Base-by-base conservation (phyloP, 2,113 vertebrate species). In the Amazona vittata region DNA sequence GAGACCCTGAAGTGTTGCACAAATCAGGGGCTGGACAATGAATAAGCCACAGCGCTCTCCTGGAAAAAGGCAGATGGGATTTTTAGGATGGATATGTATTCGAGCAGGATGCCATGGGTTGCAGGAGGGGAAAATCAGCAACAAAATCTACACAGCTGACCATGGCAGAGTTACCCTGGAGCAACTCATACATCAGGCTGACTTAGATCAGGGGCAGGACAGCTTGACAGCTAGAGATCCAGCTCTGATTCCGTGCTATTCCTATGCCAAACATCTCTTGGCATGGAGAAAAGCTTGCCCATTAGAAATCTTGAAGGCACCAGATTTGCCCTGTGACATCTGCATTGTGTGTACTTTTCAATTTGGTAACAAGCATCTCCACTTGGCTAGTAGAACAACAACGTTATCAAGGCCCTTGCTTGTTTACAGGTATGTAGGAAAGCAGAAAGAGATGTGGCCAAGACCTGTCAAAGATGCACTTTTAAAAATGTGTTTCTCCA, bases 391-490 rank as follows among this genome's bases (percentile, higher is more conserved):
- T 15, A 82, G 74, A 91, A 84, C 83, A 84, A 71, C 70, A 55
- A 31, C 37, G 77, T 47, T 76, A 91, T 79, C 89, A 57, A 91
- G 93, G 93, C 65, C 70, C 35, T 82, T 14, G 35, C 84, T 89
- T 96, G 89, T 96, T 97, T 94, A 95, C 86, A 96, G 96, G 95
- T 96, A 82, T 1, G 26, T 52, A 68, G 81, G 41, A 89, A 96
- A 96, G 93, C 81, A 64, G 74, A 89, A 35, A 91, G 92, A 95
- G 67, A 69, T 53, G 83, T 62, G 80, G 77, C 96, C 91, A 95
- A 93, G 86, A 83, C 78, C 91, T 91, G 91, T 96, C 91, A 94
- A 92, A 82, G 53, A 93, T 18, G 59, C 68, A 84, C 84, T 93
- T 92, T 50, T 8, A 84, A 85, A 94, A 91, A 95, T 19, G 53